Evolutionary conservation across 2,888 invertebrate genomes (phyloP).

Genomic region (Charanyca ferruginea): DNA sequence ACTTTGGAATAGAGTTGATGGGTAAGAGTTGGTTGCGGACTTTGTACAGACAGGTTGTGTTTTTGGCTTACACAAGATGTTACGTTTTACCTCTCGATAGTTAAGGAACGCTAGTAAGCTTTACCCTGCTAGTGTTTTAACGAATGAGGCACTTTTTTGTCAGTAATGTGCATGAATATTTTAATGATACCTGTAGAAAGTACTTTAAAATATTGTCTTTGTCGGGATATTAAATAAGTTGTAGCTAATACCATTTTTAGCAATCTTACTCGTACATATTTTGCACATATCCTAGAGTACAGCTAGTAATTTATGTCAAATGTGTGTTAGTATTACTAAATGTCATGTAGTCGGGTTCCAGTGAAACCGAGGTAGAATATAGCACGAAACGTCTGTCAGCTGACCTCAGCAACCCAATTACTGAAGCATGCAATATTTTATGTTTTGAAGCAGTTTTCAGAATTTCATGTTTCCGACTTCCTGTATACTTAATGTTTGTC

Average conservation of each 20-base stretch:
- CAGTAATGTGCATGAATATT: not conserved
- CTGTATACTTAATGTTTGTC: slow-evolving; percentile 4
- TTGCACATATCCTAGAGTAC: not conserved
- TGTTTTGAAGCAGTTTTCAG: slow-evolving; percentile 20
- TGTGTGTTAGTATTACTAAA: not conserved
- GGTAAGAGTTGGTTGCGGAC: slow-evolving; percentile 19
- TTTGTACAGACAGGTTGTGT: slow-evolving; percentile 27
- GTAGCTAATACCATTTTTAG: not conserved
- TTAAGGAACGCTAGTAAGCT: not conserved
- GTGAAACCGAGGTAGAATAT: slow-evolving; percentile 4
- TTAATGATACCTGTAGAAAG: not conserved
- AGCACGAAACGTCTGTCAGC: slow-evolving; percentile 5
- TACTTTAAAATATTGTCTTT: not conserved
- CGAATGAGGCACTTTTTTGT: not conserved
- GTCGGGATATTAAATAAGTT: not conserved
- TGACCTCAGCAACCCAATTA: slow-evolving; percentile 41
- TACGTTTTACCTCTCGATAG: slow-evolving; percentile 18
- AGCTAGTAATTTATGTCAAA: not conserved
- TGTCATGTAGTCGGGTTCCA: not conserved
- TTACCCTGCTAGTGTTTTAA: not conserved
- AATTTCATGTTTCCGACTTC: slow-evolving; percentile 8
- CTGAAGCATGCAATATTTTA: slow-evolving; percentile 31
- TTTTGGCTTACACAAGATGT: slow-evolving; percentile 22
- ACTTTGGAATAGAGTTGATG: slow-evolving; percentile 44
- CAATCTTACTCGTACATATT: too few relatives aligned